These are phyloP conservation scores for Ceratosolen fusciceps DNA, from an alignment of 1,140 invertebrate species.

Conservation along the genomic window DNA sequence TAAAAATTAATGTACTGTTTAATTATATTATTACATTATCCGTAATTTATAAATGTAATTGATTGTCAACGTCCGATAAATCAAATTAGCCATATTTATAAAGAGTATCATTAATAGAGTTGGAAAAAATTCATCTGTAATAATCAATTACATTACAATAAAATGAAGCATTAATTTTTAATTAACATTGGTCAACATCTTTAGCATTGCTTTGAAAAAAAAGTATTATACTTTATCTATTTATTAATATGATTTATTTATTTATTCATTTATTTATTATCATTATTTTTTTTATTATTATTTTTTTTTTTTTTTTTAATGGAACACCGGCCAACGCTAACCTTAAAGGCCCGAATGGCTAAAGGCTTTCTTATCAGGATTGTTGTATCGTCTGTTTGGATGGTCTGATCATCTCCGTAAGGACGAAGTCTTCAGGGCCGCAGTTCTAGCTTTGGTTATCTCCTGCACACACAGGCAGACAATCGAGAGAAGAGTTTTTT, in stretches of 20 bases:
- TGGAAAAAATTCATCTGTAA: not conserved
- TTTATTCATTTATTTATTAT: no score
- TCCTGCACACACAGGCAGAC: not conserved
- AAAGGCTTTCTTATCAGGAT: not conserved
- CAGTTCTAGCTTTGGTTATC: not conserved
- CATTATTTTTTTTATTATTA: no score
- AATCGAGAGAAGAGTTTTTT: not conserved
- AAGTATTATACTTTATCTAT: no score
- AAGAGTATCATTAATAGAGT: no score
- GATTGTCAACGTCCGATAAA: no score
- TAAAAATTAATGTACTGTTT: no score
- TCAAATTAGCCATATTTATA: no score
- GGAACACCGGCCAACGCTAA: not conserved
- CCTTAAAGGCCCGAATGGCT: not conserved
- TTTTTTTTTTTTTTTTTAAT: not conserved
- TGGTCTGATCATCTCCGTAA: not conserved
- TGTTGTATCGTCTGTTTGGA: not conserved
- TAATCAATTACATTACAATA: not conserved
- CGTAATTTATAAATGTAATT: no score
- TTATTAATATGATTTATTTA: no score
- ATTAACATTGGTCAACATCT: not conserved
- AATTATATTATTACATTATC: no score
- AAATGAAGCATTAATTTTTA: not conserved
- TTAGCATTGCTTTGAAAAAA: not conserved
- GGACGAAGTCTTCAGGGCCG: not conserved